Conservation (phyloP, 1,140 invertebrate genomes). For the Drosophila subpulchrella region DNA sequence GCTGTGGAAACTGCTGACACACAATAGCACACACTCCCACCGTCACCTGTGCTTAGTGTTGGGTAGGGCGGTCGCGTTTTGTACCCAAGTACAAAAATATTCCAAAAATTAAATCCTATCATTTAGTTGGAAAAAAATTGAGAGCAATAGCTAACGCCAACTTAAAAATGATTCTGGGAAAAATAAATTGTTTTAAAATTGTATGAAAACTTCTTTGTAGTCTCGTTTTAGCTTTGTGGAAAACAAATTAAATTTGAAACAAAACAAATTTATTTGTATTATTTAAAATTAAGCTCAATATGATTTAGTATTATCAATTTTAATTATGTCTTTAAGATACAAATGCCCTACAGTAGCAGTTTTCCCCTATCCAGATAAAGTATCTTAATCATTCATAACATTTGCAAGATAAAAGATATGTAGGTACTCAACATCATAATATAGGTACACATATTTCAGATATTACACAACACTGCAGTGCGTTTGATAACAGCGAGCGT, state of each 20-base stretch:
- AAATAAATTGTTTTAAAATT: too few relatives aligned
- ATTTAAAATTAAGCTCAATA: too few relatives aligned
- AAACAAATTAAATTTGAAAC: too few relatives aligned
- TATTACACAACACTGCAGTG: background rate
- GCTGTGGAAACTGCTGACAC: slow-evolving; percentile 58
- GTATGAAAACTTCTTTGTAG: too few relatives aligned
- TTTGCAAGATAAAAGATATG: background rate
- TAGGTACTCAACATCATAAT: background rate
- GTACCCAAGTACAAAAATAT: background rate
- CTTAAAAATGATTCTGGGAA: too few relatives aligned
- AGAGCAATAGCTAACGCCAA: background rate
- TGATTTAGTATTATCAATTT: too few relatives aligned
- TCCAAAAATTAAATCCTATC: background rate
- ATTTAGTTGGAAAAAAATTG: background rate
- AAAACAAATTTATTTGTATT: too few relatives aligned
- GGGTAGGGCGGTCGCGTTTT: background rate
- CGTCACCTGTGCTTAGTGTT: slow-evolving; percentile 41
- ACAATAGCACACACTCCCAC: slow-evolving; percentile 32
- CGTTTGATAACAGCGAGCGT: slow-evolving; percentile 46
- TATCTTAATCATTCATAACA: too few relatives aligned
- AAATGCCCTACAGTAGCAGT: too few relatives aligned
- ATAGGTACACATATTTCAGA: background rate
- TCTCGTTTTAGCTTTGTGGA: too few relatives aligned
- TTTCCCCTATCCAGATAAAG: too few relatives aligned
- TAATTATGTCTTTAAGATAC: too few relatives aligned